These are phyloP conservation scores for Drosophila anomalipes DNA, from an alignment of 2,888 invertebrate species.

Conservation along the genomic window DNA sequence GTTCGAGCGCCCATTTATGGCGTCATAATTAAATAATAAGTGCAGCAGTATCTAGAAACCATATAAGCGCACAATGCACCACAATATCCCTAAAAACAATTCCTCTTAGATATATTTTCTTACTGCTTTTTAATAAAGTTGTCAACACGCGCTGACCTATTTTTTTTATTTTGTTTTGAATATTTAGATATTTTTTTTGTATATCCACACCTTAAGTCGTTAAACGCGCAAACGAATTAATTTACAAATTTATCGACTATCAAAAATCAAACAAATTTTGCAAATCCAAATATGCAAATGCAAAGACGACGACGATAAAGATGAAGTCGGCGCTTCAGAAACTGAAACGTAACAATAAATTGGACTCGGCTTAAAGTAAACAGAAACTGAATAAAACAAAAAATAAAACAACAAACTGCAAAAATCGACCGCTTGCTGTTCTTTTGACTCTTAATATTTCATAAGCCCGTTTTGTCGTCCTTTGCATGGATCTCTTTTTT, in stretches of 20 bases:
- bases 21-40: conserved; percentile 66
- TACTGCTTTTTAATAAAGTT: conserved; percentile 13
- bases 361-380: conserved; percentile 4
- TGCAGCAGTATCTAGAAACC: conserved; percentile 24
- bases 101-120: conserved; percentile 9
- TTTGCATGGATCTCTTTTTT: conserved; percentile 67
- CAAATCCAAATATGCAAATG: conserved; percentile 78
- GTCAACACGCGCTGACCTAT: conserved; percentile 57
- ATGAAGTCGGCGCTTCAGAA: conserved; percentile 62
- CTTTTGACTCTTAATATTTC: conserved; percentile 73
- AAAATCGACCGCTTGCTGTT: conserved; percentile 71
- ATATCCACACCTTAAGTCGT: conserved; percentile 57
- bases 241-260: conserved; percentile 69
- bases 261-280: conserved; percentile 62
- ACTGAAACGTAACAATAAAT: conserved; percentile 49
- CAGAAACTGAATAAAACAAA: conserved; percentile 11
- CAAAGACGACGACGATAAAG: not conserved
- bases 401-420: conserved; percentile 9
- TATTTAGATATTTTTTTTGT: conserved; percentile 10
- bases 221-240: conserved; percentile 53
- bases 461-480: conserved; percentile 69
- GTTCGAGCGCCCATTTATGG: conserved; percentile 44
- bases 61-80: conserved; percentile 13
- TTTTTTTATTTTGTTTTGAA: conserved; percentile 13
- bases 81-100: conserved; percentile 32